A percentile compares a stretch with the other conserved stretches of the same genome.
These are phyloP conservation scores for Polydrusus tereticollis DNA, from an alignment of 2,888 invertebrate species.

Conservation along the genomic window DNA sequence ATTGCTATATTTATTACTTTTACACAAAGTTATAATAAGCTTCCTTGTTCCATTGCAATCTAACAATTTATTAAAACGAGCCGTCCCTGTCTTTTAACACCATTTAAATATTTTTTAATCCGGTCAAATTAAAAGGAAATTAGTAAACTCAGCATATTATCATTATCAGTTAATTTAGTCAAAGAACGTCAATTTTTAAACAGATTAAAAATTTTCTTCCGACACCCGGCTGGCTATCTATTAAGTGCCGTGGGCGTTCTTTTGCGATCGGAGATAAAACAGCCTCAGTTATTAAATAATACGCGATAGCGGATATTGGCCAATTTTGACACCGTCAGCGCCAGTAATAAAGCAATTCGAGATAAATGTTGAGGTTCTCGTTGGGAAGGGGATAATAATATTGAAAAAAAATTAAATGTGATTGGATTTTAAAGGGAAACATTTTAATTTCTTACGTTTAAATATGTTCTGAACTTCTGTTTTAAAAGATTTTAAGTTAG, in stretches of 20 bases:
- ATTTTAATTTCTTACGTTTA: background rate
- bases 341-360: slow-evolving; percentile 7
- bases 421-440: background rate
- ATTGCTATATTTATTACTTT: too few relatives aligned
- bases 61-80: too few relatives aligned
- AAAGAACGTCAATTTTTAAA: background rate
- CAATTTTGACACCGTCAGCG: slow-evolving; percentile 23
- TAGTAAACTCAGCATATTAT: too few relatives aligned
- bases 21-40: too few relatives aligned
- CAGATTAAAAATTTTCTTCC: slow-evolving; percentile 6
- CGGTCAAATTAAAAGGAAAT: too few relatives aligned
- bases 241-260: background rate
- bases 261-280: slow-evolving; percentile 5
- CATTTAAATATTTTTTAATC: too few relatives aligned
- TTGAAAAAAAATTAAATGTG: too few relatives aligned
- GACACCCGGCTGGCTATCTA: background rate
- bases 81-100: too few relatives aligned
- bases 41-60: too few relatives aligned
- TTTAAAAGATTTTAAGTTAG: too few relatives aligned
- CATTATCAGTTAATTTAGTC: too few relatives aligned
- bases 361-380: background rate
- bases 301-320: slow-evolving; percentile 33
- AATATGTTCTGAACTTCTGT: too few relatives aligned
- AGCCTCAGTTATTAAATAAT: slow-evolving; percentile 8
- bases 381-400: background rate